phyloP scores from a whole-genome alignment of 2,888 invertebrate species.

The Rhimphoctona megacephalus region DNA sequence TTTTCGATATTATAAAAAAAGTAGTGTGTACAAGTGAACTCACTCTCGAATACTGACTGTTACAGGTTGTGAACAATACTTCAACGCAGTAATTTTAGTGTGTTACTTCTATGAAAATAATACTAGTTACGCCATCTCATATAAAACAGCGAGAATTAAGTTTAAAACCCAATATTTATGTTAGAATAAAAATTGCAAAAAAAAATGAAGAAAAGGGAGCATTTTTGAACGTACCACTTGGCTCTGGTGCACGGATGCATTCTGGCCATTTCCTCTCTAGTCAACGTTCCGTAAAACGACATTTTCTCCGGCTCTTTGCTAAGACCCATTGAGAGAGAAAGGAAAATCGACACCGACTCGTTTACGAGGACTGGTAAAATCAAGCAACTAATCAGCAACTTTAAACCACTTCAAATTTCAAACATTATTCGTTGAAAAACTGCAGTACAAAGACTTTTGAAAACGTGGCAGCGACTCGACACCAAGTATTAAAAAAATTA shows the following conservation, averaged over 20 bases:
- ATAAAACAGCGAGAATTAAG: too few relatives aligned
- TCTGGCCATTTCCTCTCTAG: conserved; percentile 81
- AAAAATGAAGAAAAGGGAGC: neutral
- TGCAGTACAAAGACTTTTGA: neutral
- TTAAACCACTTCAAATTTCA: neutral
- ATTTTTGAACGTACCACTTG: conserved; percentile 79
- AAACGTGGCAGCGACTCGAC: too few relatives aligned
- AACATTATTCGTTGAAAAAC: neutral
- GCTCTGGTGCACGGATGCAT: conserved; percentile 81
- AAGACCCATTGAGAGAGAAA: conserved; percentile 71
- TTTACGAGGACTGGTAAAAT: neutral
- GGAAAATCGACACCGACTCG: conserved; percentile 2
- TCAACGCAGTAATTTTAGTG: too few relatives aligned
- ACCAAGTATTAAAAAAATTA: neutral
- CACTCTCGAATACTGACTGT: too few relatives aligned
- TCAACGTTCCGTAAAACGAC: conserved; percentile 79
- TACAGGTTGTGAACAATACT: too few relatives aligned
- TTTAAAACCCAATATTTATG: too few relatives aligned
- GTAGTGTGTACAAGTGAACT: too few relatives aligned
- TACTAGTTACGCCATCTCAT: too few relatives aligned
- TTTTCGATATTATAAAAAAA: too few relatives aligned
- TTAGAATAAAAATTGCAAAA: neutral
- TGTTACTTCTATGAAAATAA: too few relatives aligned
- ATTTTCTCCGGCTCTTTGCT: conserved; percentile 75
- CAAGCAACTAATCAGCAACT: neutral